Conservation (phyloP, 1,140 invertebrate species). For the Cyclargus thomasi region DNA sequence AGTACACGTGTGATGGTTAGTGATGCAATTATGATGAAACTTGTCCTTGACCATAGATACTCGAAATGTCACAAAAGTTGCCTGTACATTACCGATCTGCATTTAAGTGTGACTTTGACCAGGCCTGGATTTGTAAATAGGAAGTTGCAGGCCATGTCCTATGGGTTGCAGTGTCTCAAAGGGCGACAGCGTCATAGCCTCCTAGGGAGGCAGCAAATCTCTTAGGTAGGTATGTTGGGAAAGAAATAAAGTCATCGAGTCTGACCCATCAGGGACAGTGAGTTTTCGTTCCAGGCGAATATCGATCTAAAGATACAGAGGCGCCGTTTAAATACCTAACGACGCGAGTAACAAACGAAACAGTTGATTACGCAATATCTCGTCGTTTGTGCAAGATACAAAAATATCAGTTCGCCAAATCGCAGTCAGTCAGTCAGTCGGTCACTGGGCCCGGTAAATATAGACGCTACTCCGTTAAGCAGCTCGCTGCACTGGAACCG, state of each 20-base stretch:
- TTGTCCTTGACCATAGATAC: no score
- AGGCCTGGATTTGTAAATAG: no score
- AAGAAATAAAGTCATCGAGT: no score
- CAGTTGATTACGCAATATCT: background rate
- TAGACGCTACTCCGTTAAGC: slow-evolving; percentile 19
- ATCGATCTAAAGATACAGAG: background rate
- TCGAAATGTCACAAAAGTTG: no score
- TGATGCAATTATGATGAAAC: background rate
- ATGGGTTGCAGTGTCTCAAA: no score
- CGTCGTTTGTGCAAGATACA: slow-evolving; percentile 16
- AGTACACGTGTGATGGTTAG: background rate
- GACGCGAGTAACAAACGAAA: slow-evolving; percentile 2
- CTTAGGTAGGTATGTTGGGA: no score
- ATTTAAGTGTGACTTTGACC: no score
- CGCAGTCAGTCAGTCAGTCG: slow-evolving; percentile 33
- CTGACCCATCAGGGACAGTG: no score
- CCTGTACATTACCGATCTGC: no score
- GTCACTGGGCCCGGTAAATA: slow-evolving; percentile 35
- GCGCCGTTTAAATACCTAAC: slow-evolving; percentile 3
- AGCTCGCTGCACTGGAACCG: background rate
- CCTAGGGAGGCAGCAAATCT: no score
- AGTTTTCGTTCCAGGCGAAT: background rate
- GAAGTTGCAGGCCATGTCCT: no score
- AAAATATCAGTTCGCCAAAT: slow-evolving; percentile 30
- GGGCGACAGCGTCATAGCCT: no score